Conservation (phyloP, 2,888 invertebrate species). For the Rhamphomyia laevipes region DNA sequence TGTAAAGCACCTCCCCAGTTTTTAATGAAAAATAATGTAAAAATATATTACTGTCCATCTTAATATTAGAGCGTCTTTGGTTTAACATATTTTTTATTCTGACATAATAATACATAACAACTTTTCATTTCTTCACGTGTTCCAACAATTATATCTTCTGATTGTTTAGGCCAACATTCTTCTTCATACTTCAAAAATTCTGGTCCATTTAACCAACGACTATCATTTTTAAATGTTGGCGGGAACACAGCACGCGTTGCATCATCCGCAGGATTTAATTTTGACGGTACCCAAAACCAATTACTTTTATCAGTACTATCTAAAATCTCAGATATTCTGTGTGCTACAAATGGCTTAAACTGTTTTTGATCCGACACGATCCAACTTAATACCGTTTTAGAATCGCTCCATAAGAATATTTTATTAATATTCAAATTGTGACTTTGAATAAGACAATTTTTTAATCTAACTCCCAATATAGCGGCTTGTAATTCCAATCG, state of each 20-base stretch:
- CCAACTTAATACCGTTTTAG: constrained; percentile 12
- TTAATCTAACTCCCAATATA: constrained; percentile 6
- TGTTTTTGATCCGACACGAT: constrained; percentile 10
- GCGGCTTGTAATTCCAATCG: constrained; percentile 11
- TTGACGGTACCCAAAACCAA: constrained; percentile 19
- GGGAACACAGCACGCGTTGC: constrained; percentile 13
- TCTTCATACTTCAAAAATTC: constrained; percentile 6
- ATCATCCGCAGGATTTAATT: constrained; percentile 18
- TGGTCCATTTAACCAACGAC: constrained; percentile 10
- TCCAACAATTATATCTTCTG: not conserved
- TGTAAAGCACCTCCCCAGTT: too few relatives aligned
- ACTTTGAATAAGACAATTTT: constrained; percentile 1
- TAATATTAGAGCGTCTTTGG: too few relatives aligned
- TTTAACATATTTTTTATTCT: not conserved
- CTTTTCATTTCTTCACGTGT: constrained; percentile 8
- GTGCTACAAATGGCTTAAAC: constrained; percentile 18
- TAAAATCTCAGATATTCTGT: constrained; percentile 17
- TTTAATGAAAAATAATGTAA: too few relatives aligned
- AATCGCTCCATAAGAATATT: constrained; percentile 11
- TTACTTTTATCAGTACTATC: constrained; percentile 9
- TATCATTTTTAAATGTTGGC: constrained; percentile 6
- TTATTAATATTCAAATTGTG: constrained; percentile 4
- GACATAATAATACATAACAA: too few relatives aligned
- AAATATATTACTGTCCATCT: too few relatives aligned
- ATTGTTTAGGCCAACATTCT: constrained; percentile 5